phyloP scores from a whole-genome alignment of 2,888 invertebrate genomes.

The Caenorhabditis japonica region DNA sequence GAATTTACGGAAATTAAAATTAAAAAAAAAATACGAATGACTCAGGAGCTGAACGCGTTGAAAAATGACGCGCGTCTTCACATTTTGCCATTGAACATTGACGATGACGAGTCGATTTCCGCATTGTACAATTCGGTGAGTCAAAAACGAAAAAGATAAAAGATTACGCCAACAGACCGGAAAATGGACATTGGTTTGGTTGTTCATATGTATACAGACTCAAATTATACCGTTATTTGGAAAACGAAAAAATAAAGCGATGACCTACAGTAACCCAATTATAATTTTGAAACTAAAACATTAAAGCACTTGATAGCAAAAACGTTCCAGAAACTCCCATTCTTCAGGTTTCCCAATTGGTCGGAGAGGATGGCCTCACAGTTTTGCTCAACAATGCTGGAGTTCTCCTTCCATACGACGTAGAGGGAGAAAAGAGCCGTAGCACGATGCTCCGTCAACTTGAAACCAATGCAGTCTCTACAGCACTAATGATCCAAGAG shows the following conservation, averaged over 20 bases:
- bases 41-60: conserved; percentile 37
- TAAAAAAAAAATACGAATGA: not conserved
- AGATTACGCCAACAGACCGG: too few relatives aligned
- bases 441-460: conserved; percentile 28
- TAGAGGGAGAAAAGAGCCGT: conserved; percentile 39
- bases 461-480: conserved; percentile 38
- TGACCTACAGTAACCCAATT: not conserved
- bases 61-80: conserved; percentile 46
- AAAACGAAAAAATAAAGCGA: not conserved
- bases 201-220: too few relatives aligned
- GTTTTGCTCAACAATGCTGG: conserved; percentile 57
- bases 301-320: not conserved
- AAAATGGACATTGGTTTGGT: too few relatives aligned
- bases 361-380: conserved; percentile 46
- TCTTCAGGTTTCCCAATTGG: conserved; percentile 21
- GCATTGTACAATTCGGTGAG: conserved; percentile 27
- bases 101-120: conserved; percentile 47
- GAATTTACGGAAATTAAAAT: not conserved
- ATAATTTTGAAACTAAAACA: too few relatives aligned
- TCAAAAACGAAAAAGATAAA: conserved; percentile 1
- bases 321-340: conserved; percentile 1
- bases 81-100: conserved; percentile 46
- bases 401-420: conserved; percentile 41
- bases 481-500: conserved; percentile 43
- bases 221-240: too few relatives aligned